Conservation (phyloP, 2,888 invertebrate species). For the Synergus laeviventris region DNA sequence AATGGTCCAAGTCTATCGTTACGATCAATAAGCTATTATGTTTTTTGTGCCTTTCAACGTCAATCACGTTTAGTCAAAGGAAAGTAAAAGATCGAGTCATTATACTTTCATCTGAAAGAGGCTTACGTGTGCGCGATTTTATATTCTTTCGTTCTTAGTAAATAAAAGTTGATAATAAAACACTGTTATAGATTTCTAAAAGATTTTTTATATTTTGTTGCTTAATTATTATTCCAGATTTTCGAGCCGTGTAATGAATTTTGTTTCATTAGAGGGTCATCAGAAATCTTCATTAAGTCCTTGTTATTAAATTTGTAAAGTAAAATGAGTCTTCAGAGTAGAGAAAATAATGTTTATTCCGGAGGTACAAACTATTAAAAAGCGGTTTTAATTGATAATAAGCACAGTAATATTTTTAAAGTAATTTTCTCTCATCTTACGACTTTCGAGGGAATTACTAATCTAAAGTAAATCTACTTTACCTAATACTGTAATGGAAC, state of each 20-base stretch:
- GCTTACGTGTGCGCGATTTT: slow-evolving; percentile 25
- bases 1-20: slow-evolving; percentile 30
- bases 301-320: not conserved
- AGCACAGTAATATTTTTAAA: slow-evolving; percentile 31
- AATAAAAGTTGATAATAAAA: slow-evolving; percentile 14
- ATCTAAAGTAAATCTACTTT: slow-evolving; percentile 67
- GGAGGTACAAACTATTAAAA: slow-evolving; percentile 29
- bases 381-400: slow-evolving; percentile 36
- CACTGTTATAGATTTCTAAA: too few species aligned
- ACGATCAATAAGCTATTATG: slow-evolving; percentile 47
- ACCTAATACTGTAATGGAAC: slow-evolving; percentile 90
- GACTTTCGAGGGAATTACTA: slow-evolving; percentile 6
- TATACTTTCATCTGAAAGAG: slow-evolving; percentile 31
- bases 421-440: slow-evolving; percentile 27
- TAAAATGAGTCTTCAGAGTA: not conserved
- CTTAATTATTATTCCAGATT: not conserved
- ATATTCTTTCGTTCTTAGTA: slow-evolving; percentile 13
- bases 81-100: slow-evolving; percentile 34
- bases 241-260: not conserved
- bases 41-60: slow-evolving; percentile 41
- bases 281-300: not conserved
- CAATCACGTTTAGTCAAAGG: slow-evolving; percentile 29
- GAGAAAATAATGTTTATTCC: slow-evolving; percentile 18
- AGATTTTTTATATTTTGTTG: too few species aligned
- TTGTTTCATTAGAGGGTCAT: not conserved